Percentiles rank a stretch among this genome's conserved stretches.
phyloP scores from a whole-genome alignment of 2,888 invertebrate species.

The Corythucha ciliata region DNA sequence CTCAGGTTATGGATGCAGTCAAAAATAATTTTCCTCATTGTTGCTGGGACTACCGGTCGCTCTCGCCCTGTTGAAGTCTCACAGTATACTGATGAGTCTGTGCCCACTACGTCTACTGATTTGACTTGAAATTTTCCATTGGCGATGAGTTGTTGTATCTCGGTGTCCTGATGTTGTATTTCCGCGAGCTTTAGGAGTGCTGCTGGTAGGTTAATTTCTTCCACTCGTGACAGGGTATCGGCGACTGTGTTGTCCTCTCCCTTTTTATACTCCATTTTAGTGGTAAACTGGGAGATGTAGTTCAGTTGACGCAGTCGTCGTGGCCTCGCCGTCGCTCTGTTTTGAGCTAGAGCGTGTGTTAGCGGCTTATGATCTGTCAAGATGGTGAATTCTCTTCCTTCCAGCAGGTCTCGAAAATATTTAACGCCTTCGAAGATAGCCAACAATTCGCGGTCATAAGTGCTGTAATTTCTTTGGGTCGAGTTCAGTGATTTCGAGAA shows the following conservation, averaged over 20 bases:
- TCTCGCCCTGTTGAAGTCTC: slow-evolving; percentile 27
- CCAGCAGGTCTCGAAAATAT: slow-evolving; percentile 9
- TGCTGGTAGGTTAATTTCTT: neutral
- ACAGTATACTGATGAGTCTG: slow-evolving; percentile 20
- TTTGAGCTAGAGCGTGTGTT: slow-evolving; percentile 19
- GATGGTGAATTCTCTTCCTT: slow-evolving; percentile 6
- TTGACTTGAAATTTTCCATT: neutral
- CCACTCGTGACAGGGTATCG: slow-evolving; percentile 38
- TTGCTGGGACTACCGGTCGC: slow-evolving; percentile 32
- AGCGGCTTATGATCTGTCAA: slow-evolving; percentile 19
- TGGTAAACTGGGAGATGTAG: slow-evolving; percentile 39
- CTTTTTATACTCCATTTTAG: slow-evolving; percentile 37
- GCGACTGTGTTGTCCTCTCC: slow-evolving; percentile 39
- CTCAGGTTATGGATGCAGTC: slow-evolving; percentile 29
- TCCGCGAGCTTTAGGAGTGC: no score
- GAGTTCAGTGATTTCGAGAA: slow-evolving; percentile 8
- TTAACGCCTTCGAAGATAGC: slow-evolving; percentile 7
- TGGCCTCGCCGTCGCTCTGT: slow-evolving; percentile 38
- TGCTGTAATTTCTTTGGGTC: slow-evolving; percentile 8
- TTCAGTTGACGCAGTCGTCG: slow-evolving; percentile 39
- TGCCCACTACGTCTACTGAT: neutral
- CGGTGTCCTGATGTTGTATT: no score
- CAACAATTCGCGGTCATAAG: slow-evolving; percentile 6
- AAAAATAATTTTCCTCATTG: slow-evolving; percentile 32
- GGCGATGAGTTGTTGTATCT: no score